Percentiles rank a stretch among this genome's conserved stretches.
Evolutionary conservation across 2,797 vertebrate species (phyloP).

Genomic region (Peromyscus aztecus): DNA sequence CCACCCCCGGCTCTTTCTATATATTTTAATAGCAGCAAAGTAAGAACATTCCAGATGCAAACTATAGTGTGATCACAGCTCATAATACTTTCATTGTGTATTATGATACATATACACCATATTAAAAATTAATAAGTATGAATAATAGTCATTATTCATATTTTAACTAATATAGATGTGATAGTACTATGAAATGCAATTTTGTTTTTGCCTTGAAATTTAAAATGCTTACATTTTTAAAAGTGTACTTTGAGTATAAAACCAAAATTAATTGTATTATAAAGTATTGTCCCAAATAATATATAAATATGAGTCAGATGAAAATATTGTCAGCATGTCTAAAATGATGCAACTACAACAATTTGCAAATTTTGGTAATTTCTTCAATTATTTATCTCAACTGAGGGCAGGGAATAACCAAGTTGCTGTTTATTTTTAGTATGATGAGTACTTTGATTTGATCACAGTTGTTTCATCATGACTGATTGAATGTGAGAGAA

Average conservation of each 20-base stretch:
- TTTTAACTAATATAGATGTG: conserved; percentile 2
- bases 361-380: background rate
- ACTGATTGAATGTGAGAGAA: background rate
- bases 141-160: background rate
- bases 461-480: background rate
- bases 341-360: background rate
- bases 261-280: background rate
- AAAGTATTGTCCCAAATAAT: background rate
- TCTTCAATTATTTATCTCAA: conserved; percentile 44
- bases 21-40: background rate
- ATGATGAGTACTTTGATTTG: background rate
- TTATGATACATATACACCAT: background rate
- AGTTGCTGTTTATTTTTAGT: background rate
- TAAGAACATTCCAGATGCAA: background rate
- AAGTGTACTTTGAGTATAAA: background rate
- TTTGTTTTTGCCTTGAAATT: conserved; percentile 11
- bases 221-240: background rate
- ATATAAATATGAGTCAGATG: conserved; percentile 4
- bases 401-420: conserved; percentile 1
- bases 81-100: background rate
- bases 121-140: background rate
- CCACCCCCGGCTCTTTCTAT: background rate
- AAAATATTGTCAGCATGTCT: conserved; percentile 23
- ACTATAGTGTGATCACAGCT: background rate
- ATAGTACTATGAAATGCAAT: background rate